Conservation (phyloP, 2,888 invertebrate genomes). For the Sinhomidia bicolor region DNA sequence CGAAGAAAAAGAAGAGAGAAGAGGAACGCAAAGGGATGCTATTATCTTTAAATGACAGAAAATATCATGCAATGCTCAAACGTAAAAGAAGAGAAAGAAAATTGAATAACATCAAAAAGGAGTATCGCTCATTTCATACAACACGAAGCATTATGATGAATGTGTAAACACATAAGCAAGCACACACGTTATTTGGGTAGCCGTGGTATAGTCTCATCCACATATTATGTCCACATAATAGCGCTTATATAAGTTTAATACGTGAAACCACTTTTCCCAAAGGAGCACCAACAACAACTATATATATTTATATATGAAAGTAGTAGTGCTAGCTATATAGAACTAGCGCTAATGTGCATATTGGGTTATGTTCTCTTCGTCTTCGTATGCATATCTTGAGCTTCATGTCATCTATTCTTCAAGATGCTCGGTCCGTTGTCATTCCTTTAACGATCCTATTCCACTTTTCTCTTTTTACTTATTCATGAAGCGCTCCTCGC, state of each 20-base stretch:
- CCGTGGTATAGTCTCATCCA: slow-evolving; percentile 7
- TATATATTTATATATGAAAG: no score
- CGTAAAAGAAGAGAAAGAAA: background rate
- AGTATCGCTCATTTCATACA: slow-evolving; percentile 8
- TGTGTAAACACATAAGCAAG: background rate
- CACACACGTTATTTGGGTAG: slow-evolving; percentile 21
- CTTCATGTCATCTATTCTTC: slow-evolving; percentile 75
- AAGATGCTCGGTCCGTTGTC: slow-evolving; percentile 69
- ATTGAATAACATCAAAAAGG: background rate
- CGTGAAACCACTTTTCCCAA: slow-evolving; percentile 36
- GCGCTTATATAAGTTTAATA: slow-evolving; percentile 31
- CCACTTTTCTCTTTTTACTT: slow-evolving; percentile 69
- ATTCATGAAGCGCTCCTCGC: slow-evolving; percentile 67
- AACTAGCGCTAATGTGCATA: background rate
- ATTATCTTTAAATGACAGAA: slow-evolving; percentile 67
- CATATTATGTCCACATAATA: background rate
- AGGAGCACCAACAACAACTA: background rate
- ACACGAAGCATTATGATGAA: slow-evolving; percentile 25
- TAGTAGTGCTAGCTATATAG: background rate
- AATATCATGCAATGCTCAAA: slow-evolving; percentile 17
- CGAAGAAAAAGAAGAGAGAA: slow-evolving; percentile 30
- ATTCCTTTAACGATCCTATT: slow-evolving; percentile 68
- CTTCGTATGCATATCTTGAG: slow-evolving; percentile 42
- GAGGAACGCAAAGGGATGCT: slow-evolving; percentile 54
- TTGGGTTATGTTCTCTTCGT: background rate